These are phyloP conservation scores for Cryptocheilus praepositus DNA, from an alignment of 2,888 invertebrate species.

Conservation along the genomic window DNA sequence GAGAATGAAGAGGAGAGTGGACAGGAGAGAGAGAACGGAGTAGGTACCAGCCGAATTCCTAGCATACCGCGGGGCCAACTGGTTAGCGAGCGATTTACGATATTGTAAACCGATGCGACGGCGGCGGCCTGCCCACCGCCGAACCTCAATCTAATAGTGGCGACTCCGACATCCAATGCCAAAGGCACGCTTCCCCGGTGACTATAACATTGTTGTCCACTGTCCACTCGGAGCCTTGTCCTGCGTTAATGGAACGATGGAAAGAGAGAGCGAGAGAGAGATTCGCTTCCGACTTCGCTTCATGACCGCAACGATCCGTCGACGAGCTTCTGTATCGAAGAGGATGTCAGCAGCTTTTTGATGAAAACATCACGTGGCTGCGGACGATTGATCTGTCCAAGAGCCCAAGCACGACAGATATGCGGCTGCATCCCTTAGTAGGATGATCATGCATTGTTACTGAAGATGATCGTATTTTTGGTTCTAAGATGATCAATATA, in stretches of 20 bases:
- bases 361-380: too few relatives aligned
- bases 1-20: constrained; percentile 26
- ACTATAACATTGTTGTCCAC: constrained; percentile 40
- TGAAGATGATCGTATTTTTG: too few relatives aligned
- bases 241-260: constrained; percentile 13
- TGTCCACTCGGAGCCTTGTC: too few relatives aligned
- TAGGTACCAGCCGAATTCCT: constrained; percentile 66
- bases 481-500: too few relatives aligned
- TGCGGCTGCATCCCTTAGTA: too few relatives aligned
- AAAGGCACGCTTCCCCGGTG: constrained; percentile 45
- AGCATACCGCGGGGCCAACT: constrained; percentile 71
- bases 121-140: constrained; percentile 62
- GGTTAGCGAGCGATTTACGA: constrained; percentile 74
- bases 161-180: constrained; percentile 63
- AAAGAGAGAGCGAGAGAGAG: not conserved
- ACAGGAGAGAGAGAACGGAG: constrained; percentile 37
- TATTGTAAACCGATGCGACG: constrained; percentile 73
- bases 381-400: too few relatives aligned
- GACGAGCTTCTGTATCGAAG: too few relatives aligned
- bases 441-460: too few relatives aligned
- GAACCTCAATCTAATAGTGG: constrained; percentile 71
- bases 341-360: too few relatives aligned
- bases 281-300: too few relatives aligned
- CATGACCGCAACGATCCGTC: too few relatives aligned
- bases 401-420: too few relatives aligned